Conservation (phyloP, 92 coral and sea anemone genomes). For the Nematostella vectensis region DNA sequence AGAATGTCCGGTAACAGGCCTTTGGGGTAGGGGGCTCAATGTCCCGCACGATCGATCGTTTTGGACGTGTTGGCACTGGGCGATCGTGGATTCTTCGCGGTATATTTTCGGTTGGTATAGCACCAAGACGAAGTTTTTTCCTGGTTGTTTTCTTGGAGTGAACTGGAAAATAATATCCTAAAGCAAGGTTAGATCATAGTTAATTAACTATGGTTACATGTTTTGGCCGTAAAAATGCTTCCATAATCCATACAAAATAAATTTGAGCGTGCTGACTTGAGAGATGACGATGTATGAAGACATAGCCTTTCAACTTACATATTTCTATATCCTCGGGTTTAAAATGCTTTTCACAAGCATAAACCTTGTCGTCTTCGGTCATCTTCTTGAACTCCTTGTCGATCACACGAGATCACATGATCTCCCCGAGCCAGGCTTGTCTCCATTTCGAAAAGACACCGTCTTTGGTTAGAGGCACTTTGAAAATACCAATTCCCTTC, state of each 20-base stretch:
- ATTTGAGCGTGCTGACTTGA: no score
- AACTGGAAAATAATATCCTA: constrained; percentile 4
- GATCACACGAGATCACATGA: constrained; percentile 14
- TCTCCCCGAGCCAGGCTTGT: constrained; percentile 29
- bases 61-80: constrained; percentile 28
- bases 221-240: no score
- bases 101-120: constrained; percentile 33
- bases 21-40: constrained; percentile 8
- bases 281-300: no score
- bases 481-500: constrained; percentile 38
- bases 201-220: no score
- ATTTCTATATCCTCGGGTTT: constrained; percentile 34
- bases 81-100: constrained; percentile 31
- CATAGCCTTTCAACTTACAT: constrained; percentile 32
- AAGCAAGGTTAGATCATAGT: background rate
- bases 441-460: constrained; percentile 33
- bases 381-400: constrained; percentile 19
- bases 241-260: no score
- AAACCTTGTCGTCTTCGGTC: constrained; percentile 15
- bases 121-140: constrained; percentile 21
- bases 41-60: constrained; percentile 34
- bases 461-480: constrained; percentile 34
- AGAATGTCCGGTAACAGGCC: constrained; percentile 35
- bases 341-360: constrained; percentile 39
- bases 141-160: constrained; percentile 21